These are phyloP conservation scores for Zaprionus bogoriensis DNA, from an alignment of 2,888 invertebrate species.

Conservation along the genomic window DNA sequence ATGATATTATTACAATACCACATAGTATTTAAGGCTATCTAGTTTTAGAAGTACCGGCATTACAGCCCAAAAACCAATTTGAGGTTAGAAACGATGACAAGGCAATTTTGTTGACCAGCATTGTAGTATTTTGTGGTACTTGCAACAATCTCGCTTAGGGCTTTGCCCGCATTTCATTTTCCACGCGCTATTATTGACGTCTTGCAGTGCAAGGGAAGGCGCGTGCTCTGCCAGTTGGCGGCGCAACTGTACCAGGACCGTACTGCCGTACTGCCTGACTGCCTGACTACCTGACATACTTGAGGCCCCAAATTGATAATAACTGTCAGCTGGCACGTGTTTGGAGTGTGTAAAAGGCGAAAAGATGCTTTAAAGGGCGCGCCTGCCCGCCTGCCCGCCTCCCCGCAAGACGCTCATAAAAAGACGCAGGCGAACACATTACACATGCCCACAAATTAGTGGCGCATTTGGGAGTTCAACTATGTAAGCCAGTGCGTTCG, in stretches of 20 bases:
- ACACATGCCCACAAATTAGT: conserved; percentile 69
- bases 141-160: no score
- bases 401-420: conserved; percentile 51
- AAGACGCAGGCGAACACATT: conserved; percentile 39
- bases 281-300: neutral
- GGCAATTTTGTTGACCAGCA: no score
- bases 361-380: conserved; percentile 30
- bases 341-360: conserved; percentile 19
- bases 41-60: no score
- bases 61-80: no score
- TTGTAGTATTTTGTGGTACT: no score
- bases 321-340: conserved; percentile 57
- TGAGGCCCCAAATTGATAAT: conserved; percentile 38
- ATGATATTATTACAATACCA: no score
- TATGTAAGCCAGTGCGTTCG: conserved; percentile 9
- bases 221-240: neutral
- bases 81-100: no score
- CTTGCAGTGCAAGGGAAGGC: neutral
- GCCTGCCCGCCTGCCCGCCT: no score
- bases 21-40: no score
- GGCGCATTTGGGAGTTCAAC: conserved; percentile 58
- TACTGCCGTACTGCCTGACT: conserved; percentile 21
- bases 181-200: neutral
- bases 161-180: no score
- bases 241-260: conserved; percentile 24